Percentiles rank a stretch among this genome's conserved stretches.
Evolutionary conservation across 2,113 vertebrate genomes (phyloP).

Genomic region (Chaenocephalus aceratus): DNA sequence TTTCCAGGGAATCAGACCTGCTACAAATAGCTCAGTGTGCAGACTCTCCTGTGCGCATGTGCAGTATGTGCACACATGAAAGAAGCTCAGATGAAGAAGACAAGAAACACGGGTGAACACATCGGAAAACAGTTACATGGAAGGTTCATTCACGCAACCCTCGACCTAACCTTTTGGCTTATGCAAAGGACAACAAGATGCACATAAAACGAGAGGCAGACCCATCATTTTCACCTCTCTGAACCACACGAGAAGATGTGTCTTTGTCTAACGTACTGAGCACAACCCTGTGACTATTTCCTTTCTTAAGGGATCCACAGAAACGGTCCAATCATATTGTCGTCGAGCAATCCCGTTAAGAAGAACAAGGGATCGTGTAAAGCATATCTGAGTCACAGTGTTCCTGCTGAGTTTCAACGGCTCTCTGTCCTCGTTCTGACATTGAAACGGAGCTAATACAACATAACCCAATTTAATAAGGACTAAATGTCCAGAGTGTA

Average conservation of each 20-base stretch:
- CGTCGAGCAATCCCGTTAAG: constrained; percentile 52
- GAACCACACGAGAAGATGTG: background rate
- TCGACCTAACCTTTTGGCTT: background rate
- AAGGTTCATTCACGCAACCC: constrained; percentile 3
- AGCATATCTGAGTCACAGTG: constrained; percentile 15
- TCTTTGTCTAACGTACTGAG: constrained; percentile 12
- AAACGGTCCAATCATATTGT: constrained; percentile 36
- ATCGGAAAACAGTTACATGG: constrained; percentile 18
- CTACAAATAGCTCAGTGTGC: constrained; percentile 77
- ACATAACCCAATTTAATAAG: constrained; percentile 14
- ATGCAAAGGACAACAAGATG: background rate
- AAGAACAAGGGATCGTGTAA: constrained; percentile 25
- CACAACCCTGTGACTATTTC: constrained; percentile 21
- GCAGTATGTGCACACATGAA: constrained; percentile 43
- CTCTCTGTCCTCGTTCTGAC: constrained; percentile 45
- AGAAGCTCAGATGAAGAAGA: constrained; percentile 23
- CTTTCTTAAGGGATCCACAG: constrained; percentile 11
- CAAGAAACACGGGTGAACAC: constrained; percentile 35
- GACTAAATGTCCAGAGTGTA: background rate
- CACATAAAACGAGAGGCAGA: background rate
- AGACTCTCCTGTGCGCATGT: constrained; percentile 27
- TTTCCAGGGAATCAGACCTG: constrained; percentile 76
- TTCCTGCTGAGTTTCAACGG: constrained; percentile 17
- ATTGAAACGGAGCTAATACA: constrained; percentile 28
- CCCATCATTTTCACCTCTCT: background rate